These are phyloP conservation scores for Odontophorus gujanensis DNA, from an alignment of 2,113 vertebrate species.

Conservation along the genomic window DNA sequence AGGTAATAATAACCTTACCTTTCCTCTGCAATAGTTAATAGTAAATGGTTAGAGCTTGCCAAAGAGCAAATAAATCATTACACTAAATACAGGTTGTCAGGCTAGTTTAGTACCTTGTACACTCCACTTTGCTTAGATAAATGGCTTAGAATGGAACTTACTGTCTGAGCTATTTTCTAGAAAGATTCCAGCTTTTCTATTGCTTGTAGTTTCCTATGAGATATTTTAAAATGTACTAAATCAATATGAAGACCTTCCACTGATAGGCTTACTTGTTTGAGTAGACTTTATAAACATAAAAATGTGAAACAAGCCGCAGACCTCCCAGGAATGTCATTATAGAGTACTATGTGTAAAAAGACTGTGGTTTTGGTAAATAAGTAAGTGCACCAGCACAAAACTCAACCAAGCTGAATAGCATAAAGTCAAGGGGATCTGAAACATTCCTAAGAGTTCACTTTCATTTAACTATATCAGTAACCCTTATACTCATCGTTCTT, in stretches of 20 bases:
- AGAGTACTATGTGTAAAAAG: background rate
- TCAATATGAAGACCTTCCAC: background rate
- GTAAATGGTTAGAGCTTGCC: conserved; percentile 78
- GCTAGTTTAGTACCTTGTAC: conserved; percentile 66
- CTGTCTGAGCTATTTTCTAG: conserved; percentile 42
- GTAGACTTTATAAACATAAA: background rate
- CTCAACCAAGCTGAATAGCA: background rate
- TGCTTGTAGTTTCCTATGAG: background rate
- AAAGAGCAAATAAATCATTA: conserved; percentile 84
- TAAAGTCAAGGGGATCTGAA: background rate
- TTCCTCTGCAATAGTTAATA: conserved; percentile 78
- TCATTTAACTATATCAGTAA: background rate
- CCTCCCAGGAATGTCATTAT: background rate
- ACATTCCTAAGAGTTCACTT: background rate
- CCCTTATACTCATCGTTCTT: background rate
- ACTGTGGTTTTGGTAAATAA: background rate
- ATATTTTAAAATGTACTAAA: background rate
- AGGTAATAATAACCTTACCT: conserved; percentile 77
- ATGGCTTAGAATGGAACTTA: conserved; percentile 58
- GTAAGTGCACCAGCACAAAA: background rate
- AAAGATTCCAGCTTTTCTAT: conserved; percentile 11
- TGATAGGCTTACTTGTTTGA: background rate
- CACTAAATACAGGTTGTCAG: conserved; percentile 81
- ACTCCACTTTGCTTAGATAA: conserved; percentile 72
- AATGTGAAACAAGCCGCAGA: background rate